Conservation (phyloP, 2,113 vertebrate species). For the Cheirogaleus medius region DNA sequence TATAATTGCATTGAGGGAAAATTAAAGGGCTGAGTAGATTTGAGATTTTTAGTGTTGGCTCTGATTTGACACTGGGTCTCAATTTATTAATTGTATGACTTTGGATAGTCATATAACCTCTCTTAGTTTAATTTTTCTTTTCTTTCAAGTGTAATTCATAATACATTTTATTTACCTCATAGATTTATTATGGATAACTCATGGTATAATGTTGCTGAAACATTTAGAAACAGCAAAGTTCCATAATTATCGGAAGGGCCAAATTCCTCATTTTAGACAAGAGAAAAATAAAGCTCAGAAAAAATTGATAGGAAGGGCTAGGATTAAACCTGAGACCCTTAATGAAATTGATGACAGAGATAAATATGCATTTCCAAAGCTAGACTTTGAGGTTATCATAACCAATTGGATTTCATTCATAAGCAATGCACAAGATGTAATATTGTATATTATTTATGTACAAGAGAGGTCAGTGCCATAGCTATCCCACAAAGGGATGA, state of each 20-base stretch:
- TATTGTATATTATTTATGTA: not conserved
- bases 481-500: not conserved
- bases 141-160: conserved; percentile 26
- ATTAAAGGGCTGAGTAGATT: not conserved
- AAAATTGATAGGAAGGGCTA: not conserved
- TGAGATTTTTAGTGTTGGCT: conserved; percentile 24
- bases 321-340: not conserved
- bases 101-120: conserved; percentile 2
- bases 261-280: not conserved
- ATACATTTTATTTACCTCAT: conserved; percentile 3
- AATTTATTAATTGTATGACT: conserved; percentile 29
- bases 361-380: not conserved
- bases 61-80: not conserved
- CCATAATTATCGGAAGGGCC: not conserved
- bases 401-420: not conserved
- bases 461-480: not conserved
- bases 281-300: not conserved
- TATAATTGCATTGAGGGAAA: not conserved
- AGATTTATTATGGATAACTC: conserved; percentile 9
- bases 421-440: not conserved
- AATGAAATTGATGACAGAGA: not conserved
- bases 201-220: conserved; percentile 35
- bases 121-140: conserved; percentile 9
- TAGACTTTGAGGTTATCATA: not conserved
- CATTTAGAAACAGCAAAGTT: not conserved